Percentiles rank a stretch among this genome's conserved stretches.
These are phyloP conservation scores for Triops cancriformis DNA, from an alignment of 1,140 invertebrate genomes.

Conservation along the genomic window DNA sequence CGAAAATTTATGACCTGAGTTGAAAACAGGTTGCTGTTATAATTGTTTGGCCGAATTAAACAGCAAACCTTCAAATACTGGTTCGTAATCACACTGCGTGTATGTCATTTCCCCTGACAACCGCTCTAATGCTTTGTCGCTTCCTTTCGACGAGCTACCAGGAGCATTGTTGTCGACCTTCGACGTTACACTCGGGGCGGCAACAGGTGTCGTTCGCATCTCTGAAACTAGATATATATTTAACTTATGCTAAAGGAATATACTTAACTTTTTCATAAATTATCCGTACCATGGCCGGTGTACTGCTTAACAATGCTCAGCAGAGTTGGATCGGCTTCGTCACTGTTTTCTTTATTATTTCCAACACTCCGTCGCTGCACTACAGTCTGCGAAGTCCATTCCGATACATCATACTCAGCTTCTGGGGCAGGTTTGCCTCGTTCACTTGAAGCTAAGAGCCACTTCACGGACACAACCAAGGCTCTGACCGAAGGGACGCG, in stretches of 20 bases:
- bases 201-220: too few relatives aligned
- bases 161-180: background rate
- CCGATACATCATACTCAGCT: conserved; percentile 33
- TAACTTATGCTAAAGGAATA: too few relatives aligned
- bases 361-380: background rate
- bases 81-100: background rate
- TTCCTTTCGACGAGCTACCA: background rate
- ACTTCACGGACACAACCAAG: conserved; percentile 56
- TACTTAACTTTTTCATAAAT: too few relatives aligned
- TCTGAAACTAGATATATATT: too few relatives aligned
- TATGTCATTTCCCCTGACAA: background rate
- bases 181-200: too few relatives aligned
- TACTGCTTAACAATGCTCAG: background rate
- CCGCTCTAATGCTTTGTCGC: background rate
- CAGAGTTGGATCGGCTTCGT: background rate
- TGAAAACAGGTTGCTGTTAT: background rate
- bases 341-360: background rate
- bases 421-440: conserved; percentile 51
- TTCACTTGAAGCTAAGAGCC: conserved; percentile 64
- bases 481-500: conserved; percentile 43
- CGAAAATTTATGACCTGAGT: background rate
- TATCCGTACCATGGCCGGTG: background rate
- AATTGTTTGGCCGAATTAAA: background rate
- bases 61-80: background rate
- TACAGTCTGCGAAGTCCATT: background rate